Conservation (phyloP, 2,113 vertebrate genomes). For the Choloepus hoffmanni region DNA sequence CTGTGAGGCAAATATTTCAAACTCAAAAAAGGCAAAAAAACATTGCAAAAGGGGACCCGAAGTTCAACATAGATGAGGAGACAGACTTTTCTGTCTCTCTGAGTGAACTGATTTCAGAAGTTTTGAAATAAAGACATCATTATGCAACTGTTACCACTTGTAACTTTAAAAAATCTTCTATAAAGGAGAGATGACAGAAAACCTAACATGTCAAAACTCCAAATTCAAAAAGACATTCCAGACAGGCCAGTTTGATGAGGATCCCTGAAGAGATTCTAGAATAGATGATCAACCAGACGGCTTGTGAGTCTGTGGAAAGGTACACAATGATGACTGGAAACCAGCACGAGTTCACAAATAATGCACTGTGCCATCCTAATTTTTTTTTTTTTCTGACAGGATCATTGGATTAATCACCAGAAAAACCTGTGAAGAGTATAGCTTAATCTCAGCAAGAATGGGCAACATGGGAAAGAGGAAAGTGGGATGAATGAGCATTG, state of each 20-base stretch:
- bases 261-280: conserved; percentile 45
- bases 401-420: conserved; percentile 36
- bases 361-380: not conserved
- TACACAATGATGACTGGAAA: not conserved
- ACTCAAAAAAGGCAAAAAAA: conserved; percentile 11
- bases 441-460: not conserved
- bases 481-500: not conserved
- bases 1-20: not conserved
- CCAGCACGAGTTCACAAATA: conserved; percentile 16
- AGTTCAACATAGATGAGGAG: not conserved
- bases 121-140: not conserved
- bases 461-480: not conserved
- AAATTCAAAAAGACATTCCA: not conserved
- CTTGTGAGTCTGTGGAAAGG: not conserved
- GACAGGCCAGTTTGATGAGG: not conserved
- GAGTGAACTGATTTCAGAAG: not conserved
- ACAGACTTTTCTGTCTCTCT: not conserved
- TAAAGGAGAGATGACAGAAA: not conserved
- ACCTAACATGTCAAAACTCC: not conserved
- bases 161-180: not conserved
- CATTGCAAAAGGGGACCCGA: not conserved
- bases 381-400: not conserved
- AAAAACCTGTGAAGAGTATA: conserved; percentile 17
- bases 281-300: not conserved
- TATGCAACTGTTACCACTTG: not conserved